phyloP scores from a whole-genome alignment of 2,113 vertebrate genomes.

The Etheostoma cragini region DNA sequence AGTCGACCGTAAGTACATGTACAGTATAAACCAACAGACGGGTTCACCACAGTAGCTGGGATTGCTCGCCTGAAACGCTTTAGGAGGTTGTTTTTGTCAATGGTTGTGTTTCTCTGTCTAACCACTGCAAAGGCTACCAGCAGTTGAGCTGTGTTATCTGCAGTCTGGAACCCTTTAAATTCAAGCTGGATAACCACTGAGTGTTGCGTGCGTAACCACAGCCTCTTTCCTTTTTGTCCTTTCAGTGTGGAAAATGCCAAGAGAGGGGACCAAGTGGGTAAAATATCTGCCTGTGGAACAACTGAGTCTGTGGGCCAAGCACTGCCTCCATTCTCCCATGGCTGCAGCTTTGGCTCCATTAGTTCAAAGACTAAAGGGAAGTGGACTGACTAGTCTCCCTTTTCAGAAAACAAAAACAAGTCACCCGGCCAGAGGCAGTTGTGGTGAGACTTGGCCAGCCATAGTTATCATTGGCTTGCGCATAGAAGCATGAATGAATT shows the following conservation, averaged over 20 bases:
- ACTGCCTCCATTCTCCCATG: conserved; percentile 16
- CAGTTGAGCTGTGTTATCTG: conserved; percentile 47
- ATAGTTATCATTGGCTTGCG: conserved; percentile 55
- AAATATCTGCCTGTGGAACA: conserved; percentile 25
- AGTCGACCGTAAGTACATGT: conserved; percentile 19
- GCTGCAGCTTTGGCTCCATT: conserved; percentile 29
- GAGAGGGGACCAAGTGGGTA: neutral
- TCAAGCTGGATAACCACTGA: conserved; percentile 37
- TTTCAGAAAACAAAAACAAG: conserved; percentile 25
- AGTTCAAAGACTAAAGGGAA: conserved; percentile 21
- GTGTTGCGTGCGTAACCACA: conserved; percentile 23
- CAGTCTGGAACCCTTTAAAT: conserved; percentile 54
- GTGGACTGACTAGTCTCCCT: conserved; percentile 1
- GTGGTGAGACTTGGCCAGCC: conserved; percentile 51
- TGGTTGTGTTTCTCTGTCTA: conserved; percentile 54
- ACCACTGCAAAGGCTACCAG: conserved; percentile 57
- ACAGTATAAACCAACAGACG: conserved; percentile 45
- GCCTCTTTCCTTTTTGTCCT: conserved; percentile 24
- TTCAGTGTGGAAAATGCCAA: conserved; percentile 26
- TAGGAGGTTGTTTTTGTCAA: conserved; percentile 65
- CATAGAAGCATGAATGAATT: conserved; percentile 60
- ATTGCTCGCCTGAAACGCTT: conserved; percentile 50
- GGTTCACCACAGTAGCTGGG: conserved; percentile 63
- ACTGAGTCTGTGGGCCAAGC: conserved; percentile 15
- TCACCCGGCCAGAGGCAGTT: conserved; percentile 2